Evolutionary conservation across 1,140 invertebrate genomes (phyloP), one percentile per base, ranked within the genome.

Genomic region (Pemphigus obesinymphae): DNA sequence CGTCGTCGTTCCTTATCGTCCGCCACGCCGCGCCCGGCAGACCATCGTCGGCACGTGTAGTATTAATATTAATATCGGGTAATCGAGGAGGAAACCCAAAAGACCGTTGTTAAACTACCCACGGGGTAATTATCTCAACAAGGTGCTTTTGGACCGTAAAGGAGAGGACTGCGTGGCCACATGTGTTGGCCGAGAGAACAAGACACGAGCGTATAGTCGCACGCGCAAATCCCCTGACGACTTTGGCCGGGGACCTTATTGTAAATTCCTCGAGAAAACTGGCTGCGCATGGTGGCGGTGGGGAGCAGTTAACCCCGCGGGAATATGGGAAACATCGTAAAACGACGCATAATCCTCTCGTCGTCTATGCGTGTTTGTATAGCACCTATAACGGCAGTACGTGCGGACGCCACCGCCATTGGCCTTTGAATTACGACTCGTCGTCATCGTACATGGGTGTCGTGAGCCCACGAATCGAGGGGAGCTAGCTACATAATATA

Each of bases 51-150:
- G 31, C 45, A 76, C n/a, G 23, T 29, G 29, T 48, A 72, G 26
- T 29, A 73, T 63, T 80, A 80, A 80, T 63, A 80, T 80, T 80
- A 63, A 80, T 80, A 61, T 29, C 34, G 73, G 31, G 50, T 55
- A 58, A 76, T 58, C 50, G 31, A 37, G 48, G 29, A 37, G 23
- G 66, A 70, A 70, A 70, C 66, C n/a, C 63, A 34, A 20, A 23
- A 34, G 10, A 68, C 63, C 66, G 63, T 37, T 15, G 68, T 72
- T 72, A 72, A 45, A 45, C 73, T 23, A 34, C 37, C 23, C 48
- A 13, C 40, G 34, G 23, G 40, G 75, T 78, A 78, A 80, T 63
- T 80, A 80, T 61, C 53, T 43, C 76, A 80, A 80, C 55, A 80
- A 80, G 76, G 76, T 43, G 53, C 53, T 78, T 43, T 58, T 20